A percentile compares a stretch with the other conserved stretches of the same genome.
Evolutionary conservation across 2,113 vertebrate genomes (phyloP).

Genomic region (Callopanchax toddi): DNA sequence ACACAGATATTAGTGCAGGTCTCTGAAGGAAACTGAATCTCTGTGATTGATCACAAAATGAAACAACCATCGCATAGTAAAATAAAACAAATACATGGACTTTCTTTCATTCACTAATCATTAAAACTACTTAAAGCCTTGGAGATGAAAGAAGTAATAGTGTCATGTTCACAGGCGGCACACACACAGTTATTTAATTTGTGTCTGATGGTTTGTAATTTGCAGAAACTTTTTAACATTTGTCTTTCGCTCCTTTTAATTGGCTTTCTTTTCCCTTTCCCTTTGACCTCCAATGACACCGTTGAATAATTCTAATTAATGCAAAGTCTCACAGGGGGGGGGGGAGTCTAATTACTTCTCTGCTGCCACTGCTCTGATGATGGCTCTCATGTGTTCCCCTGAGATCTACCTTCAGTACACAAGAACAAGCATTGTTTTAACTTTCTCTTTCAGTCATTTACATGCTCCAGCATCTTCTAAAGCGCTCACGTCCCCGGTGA

Average conservation of each 20-base stretch:
- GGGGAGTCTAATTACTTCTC: constrained; percentile 62
- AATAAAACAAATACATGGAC: neutral
- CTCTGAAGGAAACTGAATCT: neutral
- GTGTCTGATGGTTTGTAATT: constrained; percentile 15
- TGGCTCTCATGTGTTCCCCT: constrained; percentile 34
- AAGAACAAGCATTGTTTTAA: constrained; percentile 49
- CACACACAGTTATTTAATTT: neutral
- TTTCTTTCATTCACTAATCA: neutral
- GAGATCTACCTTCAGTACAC: constrained; percentile 52
- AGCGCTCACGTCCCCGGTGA: constrained; percentile 26
- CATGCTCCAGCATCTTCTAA: constrained; percentile 29
- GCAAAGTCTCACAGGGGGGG: constrained; percentile 44
- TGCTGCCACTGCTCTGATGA: constrained; percentile 47
- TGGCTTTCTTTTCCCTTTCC: constrained; percentile 22
- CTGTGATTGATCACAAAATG: neutral
- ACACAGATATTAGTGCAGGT: no score
- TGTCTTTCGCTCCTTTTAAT: constrained; percentile 19
- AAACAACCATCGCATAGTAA: neutral
- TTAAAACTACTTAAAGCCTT: neutral
- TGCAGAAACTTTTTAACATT: constrained; percentile 15
- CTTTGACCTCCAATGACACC: constrained; percentile 52
- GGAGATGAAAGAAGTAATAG: neutral
- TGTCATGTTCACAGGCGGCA: neutral
- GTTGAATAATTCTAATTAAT: constrained; percentile 68
- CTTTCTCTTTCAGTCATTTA: constrained; percentile 34